phyloP scores from a whole-genome alignment of 1,140 invertebrate species.

The Heliconius hewitsoni region DNA sequence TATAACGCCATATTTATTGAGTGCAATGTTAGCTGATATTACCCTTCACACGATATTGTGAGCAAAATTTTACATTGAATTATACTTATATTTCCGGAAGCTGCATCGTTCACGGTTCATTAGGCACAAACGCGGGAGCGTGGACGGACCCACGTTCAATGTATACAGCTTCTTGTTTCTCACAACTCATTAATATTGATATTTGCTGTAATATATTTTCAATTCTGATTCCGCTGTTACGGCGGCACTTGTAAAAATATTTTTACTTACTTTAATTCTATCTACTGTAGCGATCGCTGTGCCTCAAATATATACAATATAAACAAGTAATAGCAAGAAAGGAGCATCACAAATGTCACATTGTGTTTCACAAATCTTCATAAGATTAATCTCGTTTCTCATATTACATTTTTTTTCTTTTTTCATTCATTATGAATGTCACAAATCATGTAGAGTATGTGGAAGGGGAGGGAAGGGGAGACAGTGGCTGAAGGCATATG shows the following conservation, averaged over 20 bases:
- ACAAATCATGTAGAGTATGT: conserved; percentile 41
- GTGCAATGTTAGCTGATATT: conserved; percentile 39
- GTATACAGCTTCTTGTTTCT: conserved; percentile 44
- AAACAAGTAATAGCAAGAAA: not conserved
- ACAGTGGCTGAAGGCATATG: conserved; percentile 49
- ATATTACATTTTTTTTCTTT: conserved; percentile 28
- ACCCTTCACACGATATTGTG: conserved; percentile 34
- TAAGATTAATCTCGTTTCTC: conserved; percentile 41
- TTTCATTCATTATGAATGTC: conserved; percentile 36
- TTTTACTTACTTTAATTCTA: not conserved
- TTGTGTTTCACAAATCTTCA: conserved; percentile 29
- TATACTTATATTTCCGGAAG: conserved; percentile 50
- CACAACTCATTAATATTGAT: conserved; percentile 54
- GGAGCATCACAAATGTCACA: not conserved
- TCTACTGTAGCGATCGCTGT: not conserved
- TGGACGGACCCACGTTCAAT: conserved; percentile 38
- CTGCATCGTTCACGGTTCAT: conserved; percentile 58
- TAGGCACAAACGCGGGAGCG: conserved; percentile 47
- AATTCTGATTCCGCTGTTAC: not conserved
- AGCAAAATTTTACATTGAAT: conserved; percentile 32
- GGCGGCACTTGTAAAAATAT: conserved; percentile 10
- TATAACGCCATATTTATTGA: conserved; percentile 42
- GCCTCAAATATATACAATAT: conserved; percentile 10
- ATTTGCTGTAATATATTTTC: conserved; percentile 37
- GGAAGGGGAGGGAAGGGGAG: conserved; percentile 40